Percentiles rank a stretch among this genome's conserved stretches.
Evolutionary conservation across 2,888 invertebrate species (phyloP).

Genomic region (Drosophila trichaetosa): DNA sequence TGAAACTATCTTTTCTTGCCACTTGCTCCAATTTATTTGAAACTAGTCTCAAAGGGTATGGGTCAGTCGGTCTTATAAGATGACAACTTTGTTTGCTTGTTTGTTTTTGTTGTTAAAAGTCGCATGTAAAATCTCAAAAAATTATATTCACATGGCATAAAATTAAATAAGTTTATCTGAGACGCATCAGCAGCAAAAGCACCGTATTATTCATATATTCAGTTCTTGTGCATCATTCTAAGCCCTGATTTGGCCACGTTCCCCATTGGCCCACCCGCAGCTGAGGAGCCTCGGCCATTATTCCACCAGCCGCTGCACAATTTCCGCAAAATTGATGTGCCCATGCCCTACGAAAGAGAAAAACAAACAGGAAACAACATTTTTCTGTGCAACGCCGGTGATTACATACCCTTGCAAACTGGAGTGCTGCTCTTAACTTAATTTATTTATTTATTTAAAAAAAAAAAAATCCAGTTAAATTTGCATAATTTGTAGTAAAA

Average conservation of each 20-base stretch:
- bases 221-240: conserved; percentile 48
- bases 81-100: background rate
- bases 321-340: conserved; percentile 73
- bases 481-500: background rate
- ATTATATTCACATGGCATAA: conserved; percentile 27
- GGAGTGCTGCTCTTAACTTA: background rate
- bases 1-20: background rate
- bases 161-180: conserved; percentile 44
- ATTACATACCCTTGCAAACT: background rate
- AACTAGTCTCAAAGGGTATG: background rate
- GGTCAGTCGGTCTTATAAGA: background rate
- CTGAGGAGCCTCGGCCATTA: conserved; percentile 48
- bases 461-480: conserved; percentile 1
- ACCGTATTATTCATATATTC: conserved; percentile 60
- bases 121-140: conserved; percentile 37
- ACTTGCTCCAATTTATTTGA: background rate
- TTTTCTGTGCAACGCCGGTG: background rate
- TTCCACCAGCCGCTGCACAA: conserved; percentile 60
- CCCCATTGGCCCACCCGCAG: conserved; percentile 22
- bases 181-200: conserved; percentile 22
- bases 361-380: background rate
- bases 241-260: conserved; percentile 53
- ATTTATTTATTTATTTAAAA: background rate
- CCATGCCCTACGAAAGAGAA: conserved; percentile 31
- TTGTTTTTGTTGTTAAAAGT: conserved; percentile 40